These are phyloP conservation scores for Acleris emargana DNA, from an alignment of 2,888 invertebrate species.

Conservation along the genomic window DNA sequence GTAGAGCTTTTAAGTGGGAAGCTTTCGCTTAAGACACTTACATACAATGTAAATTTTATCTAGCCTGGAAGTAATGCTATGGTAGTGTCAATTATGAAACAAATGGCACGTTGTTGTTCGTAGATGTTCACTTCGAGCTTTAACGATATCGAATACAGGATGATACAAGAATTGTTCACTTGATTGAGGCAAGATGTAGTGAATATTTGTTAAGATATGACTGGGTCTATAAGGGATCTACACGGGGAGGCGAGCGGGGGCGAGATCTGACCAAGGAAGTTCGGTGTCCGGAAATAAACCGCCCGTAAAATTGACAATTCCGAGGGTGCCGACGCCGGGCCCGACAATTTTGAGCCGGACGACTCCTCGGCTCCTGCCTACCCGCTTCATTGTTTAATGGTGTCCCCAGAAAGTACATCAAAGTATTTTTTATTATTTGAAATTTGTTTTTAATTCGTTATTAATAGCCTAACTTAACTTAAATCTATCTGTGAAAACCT, in stretches of 20 bases:
- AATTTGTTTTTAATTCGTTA: neutral
- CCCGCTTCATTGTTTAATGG: constrained; percentile 13
- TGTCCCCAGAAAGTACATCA: neutral
- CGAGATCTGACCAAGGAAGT: constrained; percentile 73
- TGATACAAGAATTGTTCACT: constrained; percentile 12
- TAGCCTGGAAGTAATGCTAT: constrained; percentile 56
- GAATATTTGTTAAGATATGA: constrained; percentile 31
- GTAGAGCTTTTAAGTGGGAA: constrained; percentile 85
- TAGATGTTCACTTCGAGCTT: neutral
- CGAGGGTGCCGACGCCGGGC: constrained; percentile 72
- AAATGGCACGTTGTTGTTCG: constrained; percentile 29
- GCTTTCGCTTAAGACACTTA: constrained; percentile 84
- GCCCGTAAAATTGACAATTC: constrained; percentile 89
- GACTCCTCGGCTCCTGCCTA: constrained; percentile 13
- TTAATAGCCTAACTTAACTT: neutral
- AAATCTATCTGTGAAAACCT: no score
- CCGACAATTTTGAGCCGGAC: constrained; percentile 67
- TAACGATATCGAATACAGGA: neutral
- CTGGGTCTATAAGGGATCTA: constrained; percentile 55
- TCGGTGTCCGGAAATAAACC: constrained; percentile 86
- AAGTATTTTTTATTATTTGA: neutral
- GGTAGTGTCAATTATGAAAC: constrained; percentile 44
- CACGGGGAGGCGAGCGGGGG: constrained; percentile 55
- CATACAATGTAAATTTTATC: constrained; percentile 83
- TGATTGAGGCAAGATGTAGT: constrained; percentile 22